Base-by-base conservation (phyloP, 2,888 invertebrate genomes). In the Sphaerophoria rueppellii region DNA sequence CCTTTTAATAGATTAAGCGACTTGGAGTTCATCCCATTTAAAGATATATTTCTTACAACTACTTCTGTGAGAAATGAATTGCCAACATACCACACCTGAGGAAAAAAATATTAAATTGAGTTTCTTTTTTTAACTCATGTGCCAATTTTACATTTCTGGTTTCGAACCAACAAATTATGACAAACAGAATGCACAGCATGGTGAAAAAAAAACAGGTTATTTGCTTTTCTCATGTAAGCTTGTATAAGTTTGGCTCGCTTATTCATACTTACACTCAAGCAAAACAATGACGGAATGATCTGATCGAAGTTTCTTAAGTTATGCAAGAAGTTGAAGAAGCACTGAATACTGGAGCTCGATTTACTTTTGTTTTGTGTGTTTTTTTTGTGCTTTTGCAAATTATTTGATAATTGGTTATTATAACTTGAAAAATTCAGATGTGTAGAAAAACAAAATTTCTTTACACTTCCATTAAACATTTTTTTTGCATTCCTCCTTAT, bases 251-350 rank as follows among this genome's bases (percentile, higher is more conserved):
- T 37, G n/a, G 35, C 11, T 46, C 4, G 32, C 24, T 37, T 50
- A 3, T 37, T n/a, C 5, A 11, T 40, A 37, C 37, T 52, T 52
- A 34, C 55, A 37, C 35, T 24, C 16, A 6, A 65, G 4, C 4
- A 50, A 48, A 12, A 50, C 16, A 35, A 32, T n/a, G 57, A 43
- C 52, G 58, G 37, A 46, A n/a, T 11, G 35, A 81, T 76, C 71
- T 60, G 76, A 71, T 57, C 55, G 43, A 75, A 74, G 63, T 75
- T 70, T 58, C 24, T 70, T 80, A 57, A 80, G 52, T 70, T 74
- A 73, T 79, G 74, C 81, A 82, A 63, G 65, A 61, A 55, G 82
- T 83, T 83, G 46, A 35, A 32, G 79, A 79, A 75, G 67, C 83
- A 75, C 75, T 82, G 82, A 74, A 35, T 80, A 75, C 75, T 82